Conservation (phyloP, 1,140 invertebrate species). For the Spodoptera litura region DNA sequence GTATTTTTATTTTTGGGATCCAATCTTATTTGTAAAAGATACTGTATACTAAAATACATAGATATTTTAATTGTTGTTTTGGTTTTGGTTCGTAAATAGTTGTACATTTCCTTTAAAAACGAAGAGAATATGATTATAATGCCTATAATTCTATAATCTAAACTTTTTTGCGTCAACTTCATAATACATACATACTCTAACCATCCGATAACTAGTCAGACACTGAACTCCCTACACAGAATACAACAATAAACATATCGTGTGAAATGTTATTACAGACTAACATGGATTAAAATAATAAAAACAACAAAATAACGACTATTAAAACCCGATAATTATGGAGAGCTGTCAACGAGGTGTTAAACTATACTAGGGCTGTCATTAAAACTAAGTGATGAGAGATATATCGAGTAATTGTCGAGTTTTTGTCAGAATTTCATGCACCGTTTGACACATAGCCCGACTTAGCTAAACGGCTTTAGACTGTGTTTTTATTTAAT, state of each 20-base stretch:
- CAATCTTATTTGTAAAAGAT: too few relatives aligned
- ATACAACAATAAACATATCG: background rate
- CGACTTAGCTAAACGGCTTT: slow-evolving; percentile 26
- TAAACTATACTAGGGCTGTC: slow-evolving; percentile 49
- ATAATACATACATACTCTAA: background rate
- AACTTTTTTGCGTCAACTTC: too few relatives aligned
- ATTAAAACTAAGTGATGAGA: slow-evolving; percentile 53
- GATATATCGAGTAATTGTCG: slow-evolving; percentile 61
- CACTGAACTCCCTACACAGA: slow-evolving; percentile 15
- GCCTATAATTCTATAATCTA: too few relatives aligned
- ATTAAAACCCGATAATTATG: slow-evolving; percentile 63
- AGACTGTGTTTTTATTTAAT: slow-evolving; percentile 30
- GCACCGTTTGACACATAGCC: slow-evolving; percentile 54
- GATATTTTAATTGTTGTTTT: too few relatives aligned
- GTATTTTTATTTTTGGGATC: too few relatives aligned
- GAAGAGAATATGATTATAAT: too few relatives aligned
- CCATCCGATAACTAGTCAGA: background rate
- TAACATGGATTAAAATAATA: slow-evolving; percentile 55
- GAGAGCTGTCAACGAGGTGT: slow-evolving; percentile 60
- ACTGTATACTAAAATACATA: background rate
- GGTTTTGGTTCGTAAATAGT: too few relatives aligned
- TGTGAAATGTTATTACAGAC: slow-evolving; percentile 33
- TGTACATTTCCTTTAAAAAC: too few relatives aligned
- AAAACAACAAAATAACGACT: slow-evolving; percentile 58
- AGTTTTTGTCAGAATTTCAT: slow-evolving; percentile 73